A percentile compares a stretch with the other conserved stretches of the same genome.
Conservation (phyloP, 2,888 invertebrate species). For the Polia nebulosa region DNA sequence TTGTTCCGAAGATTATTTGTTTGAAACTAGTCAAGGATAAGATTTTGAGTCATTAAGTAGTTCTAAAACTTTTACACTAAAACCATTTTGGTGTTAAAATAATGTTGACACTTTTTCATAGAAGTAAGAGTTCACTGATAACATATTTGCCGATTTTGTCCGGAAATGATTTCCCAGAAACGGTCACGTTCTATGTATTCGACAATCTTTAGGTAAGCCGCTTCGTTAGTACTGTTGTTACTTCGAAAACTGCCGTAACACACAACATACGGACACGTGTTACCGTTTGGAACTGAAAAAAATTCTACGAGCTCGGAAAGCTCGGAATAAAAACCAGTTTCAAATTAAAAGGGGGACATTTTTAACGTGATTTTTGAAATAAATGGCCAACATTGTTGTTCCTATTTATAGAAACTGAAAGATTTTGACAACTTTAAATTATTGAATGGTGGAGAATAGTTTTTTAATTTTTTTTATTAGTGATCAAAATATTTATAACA, state of each 20-base stretch:
- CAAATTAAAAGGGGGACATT: neutral
- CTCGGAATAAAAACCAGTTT: neutral
- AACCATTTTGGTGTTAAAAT: slow-evolving; percentile 2
- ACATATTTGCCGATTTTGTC: slow-evolving; percentile 7
- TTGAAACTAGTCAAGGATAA: slow-evolving; percentile 49
- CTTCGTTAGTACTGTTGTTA: slow-evolving; percentile 36
- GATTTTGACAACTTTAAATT: no score
- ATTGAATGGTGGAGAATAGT: no score
- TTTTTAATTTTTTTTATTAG: no score
- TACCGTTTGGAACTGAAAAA: slow-evolving; percentile 9
- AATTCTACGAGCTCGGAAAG: neutral
- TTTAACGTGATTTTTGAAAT: neutral
- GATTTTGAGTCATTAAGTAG: slow-evolving; percentile 45
- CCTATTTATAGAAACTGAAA: neutral
- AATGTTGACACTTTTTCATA: slow-evolving; percentile 2
- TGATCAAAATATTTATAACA: no score
- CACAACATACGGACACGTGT: slow-evolving; percentile 14
- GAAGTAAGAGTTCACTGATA: slow-evolving; percentile 11
- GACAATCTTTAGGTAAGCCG: slow-evolving; percentile 25
- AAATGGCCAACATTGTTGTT: neutral
- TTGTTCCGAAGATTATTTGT: slow-evolving; percentile 51
- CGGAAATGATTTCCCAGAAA: slow-evolving; percentile 6
- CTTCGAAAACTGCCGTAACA: slow-evolving; percentile 27
- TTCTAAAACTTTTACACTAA: slow-evolving; percentile 19
- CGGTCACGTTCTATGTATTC: slow-evolving; percentile 37